These are phyloP conservation scores for Drosophila subpulchrella DNA, from an alignment of 1,140 invertebrate genomes.

Conservation along the genomic window DNA sequence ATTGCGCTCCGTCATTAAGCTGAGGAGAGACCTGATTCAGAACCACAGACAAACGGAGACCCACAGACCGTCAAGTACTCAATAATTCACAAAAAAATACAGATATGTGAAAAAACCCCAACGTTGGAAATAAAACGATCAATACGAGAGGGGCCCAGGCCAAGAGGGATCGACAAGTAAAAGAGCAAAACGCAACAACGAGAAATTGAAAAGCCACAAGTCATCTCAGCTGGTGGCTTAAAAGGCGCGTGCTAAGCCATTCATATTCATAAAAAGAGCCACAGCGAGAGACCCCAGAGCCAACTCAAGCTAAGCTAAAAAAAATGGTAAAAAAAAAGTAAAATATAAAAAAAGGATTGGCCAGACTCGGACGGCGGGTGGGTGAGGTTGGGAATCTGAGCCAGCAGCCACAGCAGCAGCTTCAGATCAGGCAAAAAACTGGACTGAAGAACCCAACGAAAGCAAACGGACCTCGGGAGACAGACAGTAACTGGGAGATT, in stretches of 20 bases:
- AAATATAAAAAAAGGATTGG: constrained; percentile 49
- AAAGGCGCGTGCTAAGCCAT: constrained; percentile 83
- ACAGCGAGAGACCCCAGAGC: constrained; percentile 37
- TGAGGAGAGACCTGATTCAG: constrained; percentile 37
- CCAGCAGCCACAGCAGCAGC: constrained; percentile 14
- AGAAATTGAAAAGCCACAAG: constrained; percentile 83
- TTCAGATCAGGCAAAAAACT: constrained; percentile 32
- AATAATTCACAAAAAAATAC: constrained; percentile 67
- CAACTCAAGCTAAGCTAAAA: constrained; percentile 39
- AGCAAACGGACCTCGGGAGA: constrained; percentile 35
- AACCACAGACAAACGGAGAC: constrained; percentile 28
- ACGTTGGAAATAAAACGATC: constrained; percentile 72
- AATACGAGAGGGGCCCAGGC: constrained; percentile 54
- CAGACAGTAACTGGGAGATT: constrained; percentile 5
- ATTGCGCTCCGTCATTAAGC: constrained; percentile 71
- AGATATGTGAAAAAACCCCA: constrained; percentile 21
- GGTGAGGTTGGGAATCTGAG: constrained; percentile 32
- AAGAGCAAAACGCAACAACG: constrained; percentile 65
- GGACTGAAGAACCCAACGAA: constrained; percentile 48
- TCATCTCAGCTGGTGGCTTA: constrained; percentile 83
- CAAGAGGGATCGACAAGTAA: constrained; percentile 50
- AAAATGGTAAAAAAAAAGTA: constrained; percentile 12
- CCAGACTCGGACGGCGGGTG: constrained; percentile 39
- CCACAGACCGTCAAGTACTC: constrained; percentile 67
- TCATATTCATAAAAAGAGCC: constrained; percentile 81